Evolutionary conservation across 2,113 vertebrate species (phyloP).

Genomic region (Pedetes capensis): DNA sequence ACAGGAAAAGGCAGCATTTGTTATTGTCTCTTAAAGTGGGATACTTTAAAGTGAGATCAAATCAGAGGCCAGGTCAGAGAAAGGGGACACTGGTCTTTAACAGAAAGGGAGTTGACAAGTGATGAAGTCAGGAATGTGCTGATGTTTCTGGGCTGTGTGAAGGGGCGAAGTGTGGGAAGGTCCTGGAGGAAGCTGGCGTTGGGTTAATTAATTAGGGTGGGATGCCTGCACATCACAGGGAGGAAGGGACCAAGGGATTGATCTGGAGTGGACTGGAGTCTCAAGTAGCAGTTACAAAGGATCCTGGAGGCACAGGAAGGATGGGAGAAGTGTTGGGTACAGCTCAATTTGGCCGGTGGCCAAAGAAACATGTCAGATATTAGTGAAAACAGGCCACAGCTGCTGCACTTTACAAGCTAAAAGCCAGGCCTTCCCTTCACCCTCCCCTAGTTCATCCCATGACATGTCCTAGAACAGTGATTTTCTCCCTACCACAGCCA

Average conservation of each 20-base stretch:
- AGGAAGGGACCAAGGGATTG: conserved; percentile 70
- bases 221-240: conserved; percentile 74
- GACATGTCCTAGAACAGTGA: conserved; percentile 30
- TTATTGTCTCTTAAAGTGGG: conserved; percentile 72
- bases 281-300: conserved; percentile 78
- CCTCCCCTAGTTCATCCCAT: neutral
- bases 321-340: conserved; percentile 78
- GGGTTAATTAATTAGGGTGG: conserved; percentile 85
- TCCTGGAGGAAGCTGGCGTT: conserved; percentile 79
- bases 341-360: conserved; percentile 78
- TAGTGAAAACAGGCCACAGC: conserved; percentile 87
- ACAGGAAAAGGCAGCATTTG: conserved; percentile 75
- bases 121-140: conserved; percentile 90
- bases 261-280: conserved; percentile 64
- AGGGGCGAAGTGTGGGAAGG: conserved; percentile 85
- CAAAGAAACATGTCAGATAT: conserved; percentile 87
- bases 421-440: conserved; percentile 27
- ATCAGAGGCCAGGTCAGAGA: conserved; percentile 74
- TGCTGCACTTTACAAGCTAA: conserved; percentile 77
- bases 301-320: conserved; percentile 72
- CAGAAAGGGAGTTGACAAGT: conserved; percentile 88
- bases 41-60: conserved; percentile 76
- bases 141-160: conserved; percentile 80
- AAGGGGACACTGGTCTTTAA: conserved; percentile 81
- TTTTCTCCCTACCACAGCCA: conserved; percentile 67